Evolutionary conservation across 2,888 invertebrate species (phyloP).

Genomic region (Poecilobothrus nobilitatus): DNA sequence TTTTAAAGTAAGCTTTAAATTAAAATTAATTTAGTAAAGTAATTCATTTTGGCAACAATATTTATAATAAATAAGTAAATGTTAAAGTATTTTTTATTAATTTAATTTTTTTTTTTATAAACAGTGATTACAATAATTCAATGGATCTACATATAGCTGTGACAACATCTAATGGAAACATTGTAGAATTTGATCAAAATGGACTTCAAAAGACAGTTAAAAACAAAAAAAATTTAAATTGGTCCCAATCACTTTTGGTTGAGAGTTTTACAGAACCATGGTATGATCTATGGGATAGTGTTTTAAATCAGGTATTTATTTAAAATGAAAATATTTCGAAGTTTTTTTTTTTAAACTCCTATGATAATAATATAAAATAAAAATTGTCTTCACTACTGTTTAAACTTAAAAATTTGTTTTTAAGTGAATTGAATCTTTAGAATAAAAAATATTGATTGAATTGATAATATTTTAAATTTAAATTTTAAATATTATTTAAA

Average conservation of each 20-base stretch:
- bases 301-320: conserved; percentile 50
- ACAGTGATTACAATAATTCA: conserved; percentile 70
- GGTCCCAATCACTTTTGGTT: conserved; percentile 63
- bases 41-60: neutral
- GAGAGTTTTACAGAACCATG: conserved; percentile 58
- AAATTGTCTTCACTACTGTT: no score
- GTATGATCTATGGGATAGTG: conserved; percentile 61
- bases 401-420: no score
- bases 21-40: neutral
- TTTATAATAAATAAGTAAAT: no score
- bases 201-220: conserved; percentile 51
- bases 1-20: conserved; percentile 61
- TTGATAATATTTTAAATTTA: no score
- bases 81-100: no score
- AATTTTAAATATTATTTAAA: no score
- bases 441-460: no score
- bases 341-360: conserved; percentile 9
- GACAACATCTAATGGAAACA: conserved; percentile 68
- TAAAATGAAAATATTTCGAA: neutral
- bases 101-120: no score
- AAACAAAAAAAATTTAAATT: conserved; percentile 31
- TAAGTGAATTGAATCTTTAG: no score
- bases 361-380: conserved; percentile 12
- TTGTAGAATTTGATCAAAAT: conserved; percentile 75
- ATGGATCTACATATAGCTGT: conserved; percentile 86